Evolutionary conservation across 2,113 vertebrate species (phyloP).

Genomic region (Microtus richardsoni): DNA sequence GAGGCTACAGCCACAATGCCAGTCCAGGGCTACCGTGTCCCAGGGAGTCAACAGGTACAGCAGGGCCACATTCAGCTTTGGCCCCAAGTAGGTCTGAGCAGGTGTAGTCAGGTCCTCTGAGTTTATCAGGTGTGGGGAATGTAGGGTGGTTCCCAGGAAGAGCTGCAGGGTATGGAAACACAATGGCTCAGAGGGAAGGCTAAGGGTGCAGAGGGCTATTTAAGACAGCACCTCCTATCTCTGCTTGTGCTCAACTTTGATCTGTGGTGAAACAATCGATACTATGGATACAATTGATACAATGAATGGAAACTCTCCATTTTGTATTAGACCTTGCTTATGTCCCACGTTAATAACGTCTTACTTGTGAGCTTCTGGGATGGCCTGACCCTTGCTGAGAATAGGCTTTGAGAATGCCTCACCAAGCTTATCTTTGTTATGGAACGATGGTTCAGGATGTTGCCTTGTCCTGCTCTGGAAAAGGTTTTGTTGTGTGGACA

Average conservation of each 20-base stretch:
- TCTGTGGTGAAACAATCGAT: neutral
- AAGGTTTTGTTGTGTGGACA: neutral
- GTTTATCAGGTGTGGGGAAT: neutral
- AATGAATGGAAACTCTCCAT: neutral
- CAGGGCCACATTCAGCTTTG: neutral
- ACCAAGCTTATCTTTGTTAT: neutral
- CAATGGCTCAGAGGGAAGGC: neutral
- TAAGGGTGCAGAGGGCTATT: too few relatives aligned
- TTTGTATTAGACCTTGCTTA: neutral
- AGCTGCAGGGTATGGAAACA: neutral
- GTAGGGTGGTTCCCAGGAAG: neutral
- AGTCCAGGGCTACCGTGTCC: neutral
- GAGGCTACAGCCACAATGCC: neutral
- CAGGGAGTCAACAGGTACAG: neutral
- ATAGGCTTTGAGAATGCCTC: neutral
- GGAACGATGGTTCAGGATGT: too few relatives aligned
- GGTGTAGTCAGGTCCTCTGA: neutral
- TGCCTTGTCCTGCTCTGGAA: neutral
- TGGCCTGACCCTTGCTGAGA: neutral
- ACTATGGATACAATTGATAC: neutral
- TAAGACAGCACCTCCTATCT: neutral
- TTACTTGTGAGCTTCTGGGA: neutral
- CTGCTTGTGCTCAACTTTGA: neutral
- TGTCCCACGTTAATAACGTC: neutral
- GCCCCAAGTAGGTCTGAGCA: neutral